Evolutionary conservation across 2,113 vertebrate species (phyloP), one percentile per base, ranked within the genome.

Genomic region (Anolis carolinensis): DNA sequence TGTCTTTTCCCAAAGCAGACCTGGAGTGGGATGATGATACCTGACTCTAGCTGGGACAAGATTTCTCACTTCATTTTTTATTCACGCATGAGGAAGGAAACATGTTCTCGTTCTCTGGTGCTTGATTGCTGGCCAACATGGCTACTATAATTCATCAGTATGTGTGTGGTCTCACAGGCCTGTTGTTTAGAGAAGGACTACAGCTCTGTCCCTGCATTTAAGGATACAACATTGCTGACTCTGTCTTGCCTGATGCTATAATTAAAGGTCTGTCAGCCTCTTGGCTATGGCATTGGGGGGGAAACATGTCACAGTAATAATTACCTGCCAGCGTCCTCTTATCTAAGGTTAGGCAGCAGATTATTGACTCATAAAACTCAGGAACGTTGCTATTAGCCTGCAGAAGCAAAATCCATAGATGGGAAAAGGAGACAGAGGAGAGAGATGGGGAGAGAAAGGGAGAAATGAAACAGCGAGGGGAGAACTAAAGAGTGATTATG

Each of bases 211-310:
- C 27, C 0, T 0, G 5, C 74, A 23, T 79, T 90, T 77, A 30
- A 84, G 20, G 63, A 71, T 2, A 9, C 27, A 88, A 20, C 13
- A 25, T 10, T 2, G 5, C 52, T 30, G 0, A 3, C n/a, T 88
- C 72, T 48, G 67, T 34, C 30, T 18, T 16, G 67, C 59, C 67
- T 18, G 50, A 62, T 20, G 63, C 81, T 73, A 23, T 85, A 67
- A 88, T 68, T 63, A 86, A 87, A 88, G 21, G 74, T 1, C 39
- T 82, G 82, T 25, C 75, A 86, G 90, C 0, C n/a, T 88, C 34
- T 52, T 55, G 13, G 62, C 67, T 77, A 84, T 39, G 55, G 0
- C 44, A 44, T 0, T n/a, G 55, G 52, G 14, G 55, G 30, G 23
- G 36, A 81, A 83, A 2, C 21, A 4, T 55, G 48, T 32, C 7